Percentiles rank a stretch among this genome's conserved stretches.
These are phyloP conservation scores for Pocota personata DNA, from an alignment of 2,888 invertebrate genomes.

Conservation along the genomic window DNA sequence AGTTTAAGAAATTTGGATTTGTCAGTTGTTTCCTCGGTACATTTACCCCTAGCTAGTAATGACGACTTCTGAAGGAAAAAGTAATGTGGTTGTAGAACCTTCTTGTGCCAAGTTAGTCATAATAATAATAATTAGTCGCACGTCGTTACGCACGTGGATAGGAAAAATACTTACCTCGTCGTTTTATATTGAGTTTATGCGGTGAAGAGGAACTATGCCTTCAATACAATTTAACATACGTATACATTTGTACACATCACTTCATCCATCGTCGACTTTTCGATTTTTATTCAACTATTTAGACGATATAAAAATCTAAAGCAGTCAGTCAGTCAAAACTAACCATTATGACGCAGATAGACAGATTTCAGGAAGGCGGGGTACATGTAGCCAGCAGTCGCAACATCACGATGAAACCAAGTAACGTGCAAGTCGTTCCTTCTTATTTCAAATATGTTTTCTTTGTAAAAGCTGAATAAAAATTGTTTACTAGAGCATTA, in stretches of 20 bases:
- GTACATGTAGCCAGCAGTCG: background rate
- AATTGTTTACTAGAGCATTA: slow-evolving; percentile 82
- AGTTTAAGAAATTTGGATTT: too few species aligned
- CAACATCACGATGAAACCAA: slow-evolving; percentile 11
- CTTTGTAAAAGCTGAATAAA: slow-evolving; percentile 75
- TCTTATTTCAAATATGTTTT: slow-evolving; percentile 22
- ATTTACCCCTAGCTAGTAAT: too few species aligned
- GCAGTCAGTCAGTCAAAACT: slow-evolving; percentile 42
- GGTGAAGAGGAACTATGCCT: background rate
- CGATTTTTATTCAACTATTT: background rate
- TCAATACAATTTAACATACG: background rate
- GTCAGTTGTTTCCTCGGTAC: too few species aligned
- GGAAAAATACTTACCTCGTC: too few species aligned
- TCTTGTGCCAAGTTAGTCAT: too few species aligned
- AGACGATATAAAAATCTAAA: background rate
- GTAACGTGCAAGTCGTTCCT: slow-evolving; percentile 16
- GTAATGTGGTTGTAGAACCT: too few species aligned
- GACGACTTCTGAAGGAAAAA: too few species aligned
- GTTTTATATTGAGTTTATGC: background rate
- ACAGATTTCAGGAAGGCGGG: slow-evolving; percentile 3
- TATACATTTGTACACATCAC: background rate
- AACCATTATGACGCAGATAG: background rate
- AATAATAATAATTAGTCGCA: too few species aligned
- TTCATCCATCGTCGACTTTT: slow-evolving; percentile 7
- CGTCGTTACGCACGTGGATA: too few species aligned